Base-by-base conservation (phyloP, 2,797 vertebrate genomes). In the Tapirus indicus region DNA sequence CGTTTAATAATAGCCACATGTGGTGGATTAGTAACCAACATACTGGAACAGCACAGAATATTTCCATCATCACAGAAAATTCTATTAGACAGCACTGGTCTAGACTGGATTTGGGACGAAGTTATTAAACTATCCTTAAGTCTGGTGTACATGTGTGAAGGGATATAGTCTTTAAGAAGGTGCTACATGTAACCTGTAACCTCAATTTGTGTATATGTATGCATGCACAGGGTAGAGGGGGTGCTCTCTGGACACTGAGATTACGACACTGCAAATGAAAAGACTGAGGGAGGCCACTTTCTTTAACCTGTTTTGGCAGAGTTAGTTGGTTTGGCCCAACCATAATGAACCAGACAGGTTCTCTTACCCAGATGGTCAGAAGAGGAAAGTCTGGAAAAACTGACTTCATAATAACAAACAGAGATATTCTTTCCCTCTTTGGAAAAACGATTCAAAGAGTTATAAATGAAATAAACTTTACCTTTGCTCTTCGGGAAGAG, bases 401-500 rank as follows among this genome's bases (percentile, higher is more conserved):
- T 13, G n/a, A 74, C 54, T 35, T 83, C 29, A 41, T 13, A 93
- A 58, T 47, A 85, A 95, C 27, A 17, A 86, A 88, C 1, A 95
- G 68, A 17, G 41, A 49, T 41, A 82, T n/a, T 80, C 47, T 44
- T 79, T 35, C 71, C 29, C 80, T 9, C 66, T 94, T 60, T 74
- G 84, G 77, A 91, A 92, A 95, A 92, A 90, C 0, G 80, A 97
- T 1, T 11, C 41, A 44, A 52, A 92, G n/a, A 92, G n/a, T 35
- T 0, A 58, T 3, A 96, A 91, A 69, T 0, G 2, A 47, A 96
- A 38, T 58, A 41, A 84, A 25, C 32, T 82, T 91, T 92, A 99
- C 99, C 99, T 99, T 99, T 94, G 99, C 99, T 98, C 99, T 99
- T 82, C 99, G 99, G 79, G 99, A 99, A 98, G 99, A 99, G 98